Conservation (phyloP, 2,797 vertebrate genomes). For the Tragopan temminckii region DNA sequence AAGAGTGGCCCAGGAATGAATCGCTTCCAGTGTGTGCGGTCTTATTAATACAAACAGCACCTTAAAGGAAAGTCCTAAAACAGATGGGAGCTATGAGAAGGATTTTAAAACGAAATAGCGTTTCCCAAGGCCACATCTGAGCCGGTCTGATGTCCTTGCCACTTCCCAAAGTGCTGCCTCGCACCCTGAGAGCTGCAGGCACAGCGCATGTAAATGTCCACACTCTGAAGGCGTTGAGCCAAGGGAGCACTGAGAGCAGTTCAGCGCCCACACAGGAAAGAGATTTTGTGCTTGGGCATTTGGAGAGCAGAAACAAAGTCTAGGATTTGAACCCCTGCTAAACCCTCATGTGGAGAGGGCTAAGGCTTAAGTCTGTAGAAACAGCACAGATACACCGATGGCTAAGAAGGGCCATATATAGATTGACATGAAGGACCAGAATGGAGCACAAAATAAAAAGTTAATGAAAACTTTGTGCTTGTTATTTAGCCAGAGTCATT, state of each 20-base stretch:
- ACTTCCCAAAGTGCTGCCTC: not conserved
- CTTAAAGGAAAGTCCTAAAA: not conserved
- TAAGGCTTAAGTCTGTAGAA: not conserved
- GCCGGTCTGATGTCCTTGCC: not conserved
- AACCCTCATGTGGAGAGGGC: not conserved
- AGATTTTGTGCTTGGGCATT: not conserved
- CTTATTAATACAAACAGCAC: conserved; percentile 55
- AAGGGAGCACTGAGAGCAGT: not conserved
- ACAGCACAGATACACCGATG: not conserved
- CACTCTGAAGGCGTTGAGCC: not conserved
- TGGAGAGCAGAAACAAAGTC: not conserved
- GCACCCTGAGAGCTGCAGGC: not conserved
- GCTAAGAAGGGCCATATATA: not conserved
- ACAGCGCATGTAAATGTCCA: fast-evolving
- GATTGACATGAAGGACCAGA: not conserved
- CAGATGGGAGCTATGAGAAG: conserved; percentile 28
- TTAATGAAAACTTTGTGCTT: not conserved
- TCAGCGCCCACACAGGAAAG: not conserved
- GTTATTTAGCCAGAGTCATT: not conserved
- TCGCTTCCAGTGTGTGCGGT: conserved; percentile 5
- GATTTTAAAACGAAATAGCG: conserved; percentile 4
- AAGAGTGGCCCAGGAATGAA: conserved; percentile 33
- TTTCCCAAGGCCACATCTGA: not conserved
- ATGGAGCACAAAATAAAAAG: not conserved
- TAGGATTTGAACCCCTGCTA: not conserved